A percentile compares a stretch with the other conserved stretches of the same genome.
phyloP scores from a whole-genome alignment of 2,113 vertebrate species.

The Perca flavescens region DNA sequence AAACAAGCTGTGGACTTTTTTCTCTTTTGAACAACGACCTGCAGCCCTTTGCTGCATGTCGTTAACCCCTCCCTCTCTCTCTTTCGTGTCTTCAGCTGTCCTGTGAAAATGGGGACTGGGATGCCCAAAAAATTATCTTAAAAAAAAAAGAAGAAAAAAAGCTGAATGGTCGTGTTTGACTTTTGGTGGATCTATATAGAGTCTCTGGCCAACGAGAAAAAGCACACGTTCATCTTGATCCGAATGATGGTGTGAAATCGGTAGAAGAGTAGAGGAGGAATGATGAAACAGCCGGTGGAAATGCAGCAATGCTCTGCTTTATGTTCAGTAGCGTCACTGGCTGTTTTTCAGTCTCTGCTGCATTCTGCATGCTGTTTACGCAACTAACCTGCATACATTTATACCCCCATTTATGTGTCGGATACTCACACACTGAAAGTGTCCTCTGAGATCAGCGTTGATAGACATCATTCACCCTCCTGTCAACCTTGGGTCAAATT shows the following conservation, averaged over 20 bases:
- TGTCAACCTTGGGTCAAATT: too few relatives aligned
- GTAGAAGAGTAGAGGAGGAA: neutral
- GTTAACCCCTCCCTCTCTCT: too few relatives aligned
- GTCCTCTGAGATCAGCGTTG: constrained; percentile 8
- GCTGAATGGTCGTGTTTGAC: constrained; percentile 8
- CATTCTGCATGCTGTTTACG: neutral
- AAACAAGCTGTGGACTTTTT: constrained; percentile 11
- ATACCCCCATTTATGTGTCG: neutral
- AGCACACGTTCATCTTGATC: constrained; percentile 13
- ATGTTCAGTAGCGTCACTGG: neutral
- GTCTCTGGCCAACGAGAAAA: constrained; percentile 4
- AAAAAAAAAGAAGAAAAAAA: too few relatives aligned
- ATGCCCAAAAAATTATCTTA: too few relatives aligned
- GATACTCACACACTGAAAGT: neutral
- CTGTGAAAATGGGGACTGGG: too few relatives aligned
- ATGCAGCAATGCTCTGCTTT: constrained; percentile 14
- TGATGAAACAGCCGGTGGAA: constrained; percentile 41
- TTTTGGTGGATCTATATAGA: neutral
- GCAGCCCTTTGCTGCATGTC: too few relatives aligned
- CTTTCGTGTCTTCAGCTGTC: too few relatives aligned
- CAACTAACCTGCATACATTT: neutral
- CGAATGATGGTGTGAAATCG: constrained; percentile 13
- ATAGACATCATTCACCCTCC: neutral
- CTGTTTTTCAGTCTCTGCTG: neutral
- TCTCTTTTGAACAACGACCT: neutral